These are phyloP conservation scores for Ectobius pallidus DNA, from an alignment of 2,888 invertebrate genomes.

Conservation along the genomic window DNA sequence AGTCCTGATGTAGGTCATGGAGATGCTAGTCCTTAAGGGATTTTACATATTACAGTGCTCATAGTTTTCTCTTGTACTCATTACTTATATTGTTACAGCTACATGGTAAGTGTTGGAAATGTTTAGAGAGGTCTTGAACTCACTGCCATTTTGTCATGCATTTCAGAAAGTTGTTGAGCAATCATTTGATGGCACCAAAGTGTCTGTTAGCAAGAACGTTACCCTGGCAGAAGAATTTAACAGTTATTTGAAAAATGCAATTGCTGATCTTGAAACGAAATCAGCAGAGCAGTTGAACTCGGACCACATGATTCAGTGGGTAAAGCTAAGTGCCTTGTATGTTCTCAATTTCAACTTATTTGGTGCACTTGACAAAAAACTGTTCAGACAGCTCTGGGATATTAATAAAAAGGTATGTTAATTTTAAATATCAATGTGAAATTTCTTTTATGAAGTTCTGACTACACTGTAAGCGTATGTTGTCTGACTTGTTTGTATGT, in stretches of 20 bases:
- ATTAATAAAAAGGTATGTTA: constrained; percentile 71
- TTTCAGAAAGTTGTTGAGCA: constrained; percentile 45
- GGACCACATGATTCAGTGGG: constrained; percentile 62
- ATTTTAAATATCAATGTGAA: not conserved
- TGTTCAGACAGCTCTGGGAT: constrained; percentile 74
- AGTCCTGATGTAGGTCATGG: too few species aligned
- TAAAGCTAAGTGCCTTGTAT: constrained; percentile 70
- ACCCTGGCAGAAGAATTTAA: constrained; percentile 68
- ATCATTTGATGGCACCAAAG: constrained; percentile 44
- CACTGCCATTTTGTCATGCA: too few species aligned
- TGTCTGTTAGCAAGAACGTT: constrained; percentile 45
- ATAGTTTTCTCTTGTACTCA: too few species aligned
- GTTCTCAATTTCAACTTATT: constrained; percentile 74
- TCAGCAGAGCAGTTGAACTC: constrained; percentile 58
- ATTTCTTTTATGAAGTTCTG: not conserved
- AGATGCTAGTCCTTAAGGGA: too few species aligned
- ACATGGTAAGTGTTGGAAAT: too few species aligned
- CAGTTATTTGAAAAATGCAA: constrained; percentile 67
- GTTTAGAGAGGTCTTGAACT: too few species aligned
- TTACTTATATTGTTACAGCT: too few species aligned
- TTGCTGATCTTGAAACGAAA: constrained; percentile 63
- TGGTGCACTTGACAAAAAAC: constrained; percentile 77
- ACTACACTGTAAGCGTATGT: not conserved
- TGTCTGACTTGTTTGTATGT: too few species aligned
- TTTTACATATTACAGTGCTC: too few species aligned